phyloP scores from a whole-genome alignment of 2,113 vertebrate genomes.

The Pygoscelis adeliae region DNA sequence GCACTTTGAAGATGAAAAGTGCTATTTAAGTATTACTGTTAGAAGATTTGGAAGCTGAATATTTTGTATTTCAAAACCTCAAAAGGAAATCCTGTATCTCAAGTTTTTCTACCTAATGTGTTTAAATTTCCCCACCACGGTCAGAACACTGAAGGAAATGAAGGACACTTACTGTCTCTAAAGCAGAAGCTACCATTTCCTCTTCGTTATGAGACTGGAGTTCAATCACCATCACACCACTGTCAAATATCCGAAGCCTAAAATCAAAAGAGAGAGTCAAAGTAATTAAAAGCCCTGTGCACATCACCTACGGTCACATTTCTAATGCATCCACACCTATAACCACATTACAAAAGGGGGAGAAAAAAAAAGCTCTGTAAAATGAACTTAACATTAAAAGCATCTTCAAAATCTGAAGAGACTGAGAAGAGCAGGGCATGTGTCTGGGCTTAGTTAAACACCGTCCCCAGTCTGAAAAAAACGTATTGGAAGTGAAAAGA shows the following conservation, averaged over 20 bases:
- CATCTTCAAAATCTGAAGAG: background rate
- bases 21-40: background rate
- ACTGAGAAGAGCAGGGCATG: background rate
- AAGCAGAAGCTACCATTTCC: slow-evolving; percentile 94
- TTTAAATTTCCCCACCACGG: background rate
- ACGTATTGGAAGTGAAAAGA: background rate
- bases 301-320: background rate
- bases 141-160: slow-evolving; percentile 19
- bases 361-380: background rate
- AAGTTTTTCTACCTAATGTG: background rate
- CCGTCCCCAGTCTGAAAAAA: background rate
- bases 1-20: slow-evolving; percentile 7
- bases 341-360: background rate
- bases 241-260: slow-evolving; percentile 95
- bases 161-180: slow-evolving; percentile 85
- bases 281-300: background rate
- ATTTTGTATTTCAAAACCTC: slow-evolving; percentile 20
- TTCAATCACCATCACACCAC: slow-evolving; percentile 98
- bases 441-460: background rate
- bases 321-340: background rate
- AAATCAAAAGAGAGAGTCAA: background rate
- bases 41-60: background rate
- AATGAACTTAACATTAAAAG: background rate
- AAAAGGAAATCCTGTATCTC: slow-evolving; percentile 54
- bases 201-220: slow-evolving; percentile 97